Evolutionary conservation across 1,140 invertebrate genomes (phyloP).

Genomic region (Cydia fagiglandana): DNA sequence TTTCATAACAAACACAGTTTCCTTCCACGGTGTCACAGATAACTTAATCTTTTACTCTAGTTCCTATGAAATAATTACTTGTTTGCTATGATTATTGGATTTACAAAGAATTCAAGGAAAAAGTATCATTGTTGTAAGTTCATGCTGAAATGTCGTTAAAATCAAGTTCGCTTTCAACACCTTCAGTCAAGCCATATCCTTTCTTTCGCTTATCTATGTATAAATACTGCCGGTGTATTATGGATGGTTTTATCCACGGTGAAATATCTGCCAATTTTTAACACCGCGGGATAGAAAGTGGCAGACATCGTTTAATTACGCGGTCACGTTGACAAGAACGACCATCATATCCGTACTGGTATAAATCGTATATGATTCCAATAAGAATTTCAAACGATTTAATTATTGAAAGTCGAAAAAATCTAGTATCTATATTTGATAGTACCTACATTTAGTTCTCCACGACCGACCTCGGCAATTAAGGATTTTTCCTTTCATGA

Average conservation of each 20-base stretch:
- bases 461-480: no score
- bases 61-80: neutral
- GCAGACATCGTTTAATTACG: no score
- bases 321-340: no score
- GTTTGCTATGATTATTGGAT: neutral
- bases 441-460: no score
- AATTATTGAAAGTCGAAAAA: no score
- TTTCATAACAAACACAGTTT: neutral
- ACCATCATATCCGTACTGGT: no score
- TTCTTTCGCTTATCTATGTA: neutral
- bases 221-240: no score
- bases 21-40: neutral
- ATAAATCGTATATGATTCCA: neutral
- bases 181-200: neutral
- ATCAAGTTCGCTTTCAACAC: slow-evolving; percentile 7
- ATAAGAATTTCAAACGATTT: neutral
- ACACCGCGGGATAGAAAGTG: no score
- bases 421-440: neutral
- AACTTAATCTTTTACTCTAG: neutral
- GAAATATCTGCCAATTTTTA: no score
- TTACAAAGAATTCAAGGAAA: neutral
- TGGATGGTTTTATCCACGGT: no score
- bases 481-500: no score
- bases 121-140: neutral
- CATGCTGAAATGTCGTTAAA: slow-evolving; percentile 7